A percentile compares a stretch with the other conserved stretches of the same genome.
These are phyloP conservation scores for Nycticryphes semicollaris DNA, from an alignment of 2,113 vertebrate species.

Conservation along the genomic window DNA sequence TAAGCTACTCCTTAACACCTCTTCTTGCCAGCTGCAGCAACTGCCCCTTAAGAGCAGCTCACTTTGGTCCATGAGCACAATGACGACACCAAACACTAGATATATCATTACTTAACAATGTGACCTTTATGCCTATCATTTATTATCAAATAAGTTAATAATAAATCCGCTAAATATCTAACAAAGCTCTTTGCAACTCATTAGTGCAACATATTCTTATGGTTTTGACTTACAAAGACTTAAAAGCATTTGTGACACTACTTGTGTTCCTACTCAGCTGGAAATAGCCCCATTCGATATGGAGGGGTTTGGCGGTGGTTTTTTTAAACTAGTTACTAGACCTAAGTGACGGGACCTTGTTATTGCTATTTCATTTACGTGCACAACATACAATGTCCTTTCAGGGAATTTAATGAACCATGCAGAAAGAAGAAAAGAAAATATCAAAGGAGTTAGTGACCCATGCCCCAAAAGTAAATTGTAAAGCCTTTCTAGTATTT, in stretches of 20 bases:
- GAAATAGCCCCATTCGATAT: not conserved
- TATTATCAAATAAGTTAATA: not conserved
- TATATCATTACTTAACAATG: not conserved
- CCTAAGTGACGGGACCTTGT: conserved; percentile 13
- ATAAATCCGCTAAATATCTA: not conserved
- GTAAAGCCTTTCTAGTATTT: conserved; percentile 23
- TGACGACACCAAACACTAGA: not conserved
- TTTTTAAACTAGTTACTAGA: conserved; percentile 22
- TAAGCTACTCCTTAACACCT: not conserved
- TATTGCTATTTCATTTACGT: conserved; percentile 39
- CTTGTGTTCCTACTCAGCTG: not conserved
- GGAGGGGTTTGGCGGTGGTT: not conserved
- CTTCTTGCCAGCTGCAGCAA: not conserved
- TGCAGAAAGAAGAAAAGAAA: conserved; percentile 41
- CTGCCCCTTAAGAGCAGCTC: not conserved
- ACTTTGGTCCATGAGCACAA: not conserved
- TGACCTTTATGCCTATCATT: not conserved
- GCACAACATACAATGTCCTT: not conserved
- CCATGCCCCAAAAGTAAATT: conserved; percentile 47
- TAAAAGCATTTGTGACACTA: not conserved
- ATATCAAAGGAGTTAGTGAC: conserved; percentile 60
- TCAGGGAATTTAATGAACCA: conserved; percentile 62
- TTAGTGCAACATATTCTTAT: not conserved
- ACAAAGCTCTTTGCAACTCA: not conserved
- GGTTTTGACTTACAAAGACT: not conserved